Base-by-base conservation (phyloP, 2,888 invertebrate species). In the Tillus elongatus region DNA sequence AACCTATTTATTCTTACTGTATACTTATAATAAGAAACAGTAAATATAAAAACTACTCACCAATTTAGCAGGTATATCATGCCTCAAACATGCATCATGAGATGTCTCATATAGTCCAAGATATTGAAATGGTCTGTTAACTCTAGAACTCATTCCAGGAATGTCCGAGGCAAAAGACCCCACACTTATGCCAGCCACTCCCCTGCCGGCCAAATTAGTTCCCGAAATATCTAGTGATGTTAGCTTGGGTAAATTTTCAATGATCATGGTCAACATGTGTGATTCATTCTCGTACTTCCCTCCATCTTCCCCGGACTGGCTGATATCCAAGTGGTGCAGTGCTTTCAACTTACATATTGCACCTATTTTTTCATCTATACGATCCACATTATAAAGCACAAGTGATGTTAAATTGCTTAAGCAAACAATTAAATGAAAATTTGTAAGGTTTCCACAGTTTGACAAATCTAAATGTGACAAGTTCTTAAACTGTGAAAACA, bases 201-300 rank as follows among this genome's bases (percentile, higher is more conserved):
- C 88, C 36, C 79, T 77, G 9, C 93, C 91, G 27, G 93, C 91
- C 45, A 97, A 70, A 70, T 97, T 95, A 11, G 96, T 96, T 9
- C 93, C 93, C 2, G 95, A 92, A 58, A 97, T 91, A 66, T 97
- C 96, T 51, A 97, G 68, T 13, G 87, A 87, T 28, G 76, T 75
- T 40, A 97, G 67, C 34, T 76, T 63, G 0, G 85, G 83, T 51
- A 97, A 70, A 57, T 71, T 77, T 34, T 73, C 71, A 8, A 93
- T 78, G 24, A 97, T 68, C 48, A 73, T 71, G 13, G 76, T 69
- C 27, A 97, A 67, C 15, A 79, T 69, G 43, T 75, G 71, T 65
- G 84, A 86, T 2, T 89, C 86, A 50, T 81, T 75, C 19, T 74
- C 70, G 61, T 82, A 93, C 43, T 74, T 76, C 3, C 86, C 85